Evolutionary conservation across 2,113 vertebrate species (phyloP), one percentile per base, ranked within the genome.

Genomic region (Phalacrocorax brasilianus): DNA sequence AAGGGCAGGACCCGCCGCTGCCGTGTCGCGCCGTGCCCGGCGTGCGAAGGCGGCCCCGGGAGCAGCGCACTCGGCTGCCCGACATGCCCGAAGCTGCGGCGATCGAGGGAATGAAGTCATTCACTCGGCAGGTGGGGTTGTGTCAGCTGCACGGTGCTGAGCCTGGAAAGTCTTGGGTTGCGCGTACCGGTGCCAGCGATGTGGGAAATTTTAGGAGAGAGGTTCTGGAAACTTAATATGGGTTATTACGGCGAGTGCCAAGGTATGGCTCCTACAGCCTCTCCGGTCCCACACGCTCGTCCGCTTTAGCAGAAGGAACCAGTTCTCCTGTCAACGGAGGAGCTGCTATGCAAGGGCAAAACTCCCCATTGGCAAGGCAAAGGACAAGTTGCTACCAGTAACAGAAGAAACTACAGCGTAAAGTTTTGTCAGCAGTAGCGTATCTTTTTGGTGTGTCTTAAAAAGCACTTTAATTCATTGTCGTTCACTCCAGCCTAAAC

Each of bases 261-360:
- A 68, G 42, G 32, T 72, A 35, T 6, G 66, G 52, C 44, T 75
- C 49, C 49, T 42, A 3, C 47, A 2, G 32, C 15, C 73, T 62
- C 66, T 67, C 15, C 27, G 2, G 75, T 63, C 24, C 33, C 15
- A 1, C 20, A 2, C 3, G 2, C 13, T 14, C 3, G 1, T 42
- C 32, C 2, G 0, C 65, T 61, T 56, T 1, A n/a, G 50, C 35
- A 53, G 73, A 74, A 63, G n/a, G 66, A 79, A 9, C 24, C 24
- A 14, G 13, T 26, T 70, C 47, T 67, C 2, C 0, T n/a, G 33
- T 52, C n/a, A 11, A 0, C 1, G 2, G 24, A 33, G 38, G 47
- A 75, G 33, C 24, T 84, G 50, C 67, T n/a, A 0, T 11, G 4
- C 44, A 28, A 59, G 40, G 78, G 52, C 63, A 74, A 50, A 74